A percentile compares a stretch with the other conserved stretches of the same genome.
Conservation (phyloP, 2,797 vertebrate genomes). For the Hoplostethus atlanticus region DNA sequence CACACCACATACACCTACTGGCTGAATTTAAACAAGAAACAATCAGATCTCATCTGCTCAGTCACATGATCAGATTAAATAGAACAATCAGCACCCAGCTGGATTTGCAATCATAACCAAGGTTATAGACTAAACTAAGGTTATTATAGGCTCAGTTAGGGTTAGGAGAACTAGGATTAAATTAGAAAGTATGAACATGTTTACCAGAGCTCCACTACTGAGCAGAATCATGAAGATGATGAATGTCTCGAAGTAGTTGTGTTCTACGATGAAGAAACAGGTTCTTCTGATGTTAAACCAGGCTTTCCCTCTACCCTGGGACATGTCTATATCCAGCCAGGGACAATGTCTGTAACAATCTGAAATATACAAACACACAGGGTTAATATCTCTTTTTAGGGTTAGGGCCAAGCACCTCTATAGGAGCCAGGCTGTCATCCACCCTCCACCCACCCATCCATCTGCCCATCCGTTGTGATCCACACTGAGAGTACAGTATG, state of each 20-base stretch:
- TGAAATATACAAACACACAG: conserved; percentile 57
- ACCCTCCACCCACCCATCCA: too few relatives aligned
- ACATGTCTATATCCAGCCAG: conserved; percentile 87
- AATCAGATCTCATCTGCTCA: conserved; percentile 20
- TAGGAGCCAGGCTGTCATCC: too few relatives aligned
- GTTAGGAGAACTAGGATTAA: too few relatives aligned
- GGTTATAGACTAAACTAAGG: too few relatives aligned
- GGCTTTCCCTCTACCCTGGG: conserved; percentile 80
- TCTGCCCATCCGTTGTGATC: too few relatives aligned
- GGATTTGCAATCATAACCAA: neutral
- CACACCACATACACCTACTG: conserved; percentile 9
- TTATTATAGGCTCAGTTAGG: too few relatives aligned
- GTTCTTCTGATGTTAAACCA: conserved; percentile 92
- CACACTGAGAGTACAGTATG: too few relatives aligned
- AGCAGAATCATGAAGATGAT: conserved; percentile 99
- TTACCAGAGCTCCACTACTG: conserved; percentile 95
- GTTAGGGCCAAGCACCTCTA: too few relatives aligned
- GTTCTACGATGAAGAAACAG: conserved; percentile 93
- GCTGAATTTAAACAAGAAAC: neutral
- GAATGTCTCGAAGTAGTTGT: conserved; percentile 96
- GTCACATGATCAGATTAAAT: conserved; percentile 22
- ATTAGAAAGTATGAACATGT: neutral
- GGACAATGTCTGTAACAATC: conserved; percentile 90
- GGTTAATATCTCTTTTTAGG: too few relatives aligned
- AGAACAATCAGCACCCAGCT: conserved; percentile 5